phyloP scores from a whole-genome alignment of 2,797 vertebrate species.

The Nothura maculosa region DNA sequence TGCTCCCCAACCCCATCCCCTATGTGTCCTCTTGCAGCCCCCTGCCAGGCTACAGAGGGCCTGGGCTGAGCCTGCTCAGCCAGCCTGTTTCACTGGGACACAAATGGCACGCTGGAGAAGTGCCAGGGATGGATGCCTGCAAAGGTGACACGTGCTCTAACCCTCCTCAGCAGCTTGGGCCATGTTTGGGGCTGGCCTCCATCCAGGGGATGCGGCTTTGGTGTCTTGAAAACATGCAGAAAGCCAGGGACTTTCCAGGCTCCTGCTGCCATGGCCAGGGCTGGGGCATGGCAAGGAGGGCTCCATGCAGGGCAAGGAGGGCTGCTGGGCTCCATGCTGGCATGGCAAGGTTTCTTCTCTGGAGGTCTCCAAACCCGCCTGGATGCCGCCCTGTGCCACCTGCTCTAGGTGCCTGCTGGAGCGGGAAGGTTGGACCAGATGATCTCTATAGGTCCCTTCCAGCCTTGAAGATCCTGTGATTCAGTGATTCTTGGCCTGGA shows the following conservation, averaged over 20 bases:
- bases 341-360: rapidly evolving
- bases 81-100: neutral
- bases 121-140: neutral
- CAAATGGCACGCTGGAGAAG: neutral
- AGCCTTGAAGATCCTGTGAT: no score
- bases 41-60: no score
- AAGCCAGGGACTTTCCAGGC: slow-evolving; percentile 61
- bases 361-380: no score
- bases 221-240: slow-evolving; percentile 24
- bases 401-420: no score
- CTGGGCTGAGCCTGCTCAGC: neutral
- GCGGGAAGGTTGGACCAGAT: no score
- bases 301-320: neutral
- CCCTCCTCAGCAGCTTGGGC: neutral
- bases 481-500: no score
- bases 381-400: no score
- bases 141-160: neutral
- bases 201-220: neutral
- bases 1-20: neutral
- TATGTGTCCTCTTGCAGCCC: neutral
- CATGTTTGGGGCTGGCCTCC: neutral
- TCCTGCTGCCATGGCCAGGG: neutral
- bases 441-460: no score
- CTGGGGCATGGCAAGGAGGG: neutral
- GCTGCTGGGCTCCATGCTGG: neutral